Percentiles rank a stretch among this genome's conserved stretches.
Conservation (phyloP, 2,113 vertebrate species). For the Naja naja region DNA sequence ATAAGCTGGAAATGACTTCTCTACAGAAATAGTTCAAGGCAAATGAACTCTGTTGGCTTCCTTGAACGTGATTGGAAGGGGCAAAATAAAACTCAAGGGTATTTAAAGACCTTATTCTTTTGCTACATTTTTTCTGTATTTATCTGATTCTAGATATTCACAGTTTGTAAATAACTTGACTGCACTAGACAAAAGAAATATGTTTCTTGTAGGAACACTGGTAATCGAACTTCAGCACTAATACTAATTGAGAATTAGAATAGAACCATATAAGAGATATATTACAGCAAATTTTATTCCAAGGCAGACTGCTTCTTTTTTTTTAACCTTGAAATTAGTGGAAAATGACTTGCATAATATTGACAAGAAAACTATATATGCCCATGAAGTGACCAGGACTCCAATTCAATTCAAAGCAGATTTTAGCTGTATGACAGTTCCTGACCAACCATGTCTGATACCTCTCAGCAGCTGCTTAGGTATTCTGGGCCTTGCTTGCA, state of each 20-base stretch:
- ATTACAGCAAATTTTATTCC: constrained; percentile 22
- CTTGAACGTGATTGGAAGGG: constrained; percentile 62
- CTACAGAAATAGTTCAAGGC: constrained; percentile 67
- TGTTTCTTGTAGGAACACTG: constrained; percentile 46
- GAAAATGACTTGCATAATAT: background rate
- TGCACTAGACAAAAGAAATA: constrained; percentile 35
- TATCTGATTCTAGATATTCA: constrained; percentile 53
- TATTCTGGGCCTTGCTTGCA: background rate
- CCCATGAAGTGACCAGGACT: background rate
- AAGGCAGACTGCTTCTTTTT: constrained; percentile 2
- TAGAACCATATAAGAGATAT: background rate
- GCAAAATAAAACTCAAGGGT: constrained; percentile 64
- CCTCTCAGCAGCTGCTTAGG: background rate
- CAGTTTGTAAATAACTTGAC: constrained; percentile 52
- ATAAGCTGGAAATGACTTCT: constrained; percentile 55
- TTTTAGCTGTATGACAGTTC: background rate
- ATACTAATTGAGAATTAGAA: background rate
- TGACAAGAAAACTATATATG: background rate
- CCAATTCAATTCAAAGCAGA: background rate
- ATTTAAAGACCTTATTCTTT: constrained; percentile 62
- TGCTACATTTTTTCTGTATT: constrained; percentile 27
- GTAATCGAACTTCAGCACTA: background rate
- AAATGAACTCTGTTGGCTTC: constrained; percentile 59
- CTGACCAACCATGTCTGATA: background rate
- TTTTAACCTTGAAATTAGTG: background rate